Base-by-base conservation (phyloP, 2,888 invertebrate species). In the Rhagonycha fulva region DNA sequence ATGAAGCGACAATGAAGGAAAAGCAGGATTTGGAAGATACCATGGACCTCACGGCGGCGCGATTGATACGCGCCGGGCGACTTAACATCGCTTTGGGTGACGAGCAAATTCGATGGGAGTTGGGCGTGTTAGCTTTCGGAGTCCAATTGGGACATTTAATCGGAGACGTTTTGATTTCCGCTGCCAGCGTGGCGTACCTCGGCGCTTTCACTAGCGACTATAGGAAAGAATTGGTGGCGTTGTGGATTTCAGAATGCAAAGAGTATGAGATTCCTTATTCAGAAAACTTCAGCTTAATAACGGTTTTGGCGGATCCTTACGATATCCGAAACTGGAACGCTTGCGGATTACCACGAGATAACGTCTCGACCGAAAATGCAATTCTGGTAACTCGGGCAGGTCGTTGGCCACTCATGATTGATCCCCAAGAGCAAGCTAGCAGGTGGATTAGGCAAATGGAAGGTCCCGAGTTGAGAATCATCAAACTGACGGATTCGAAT, bases 361-460 rank as follows among this genome's bases (percentile, higher is more conserved):
- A 91, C 32, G 93, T 97, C 74, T 97, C 97, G 10, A 95, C 96
- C 3, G 97, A 98, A 87, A 98, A 98, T 87, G 98, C 96, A 9
- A 94, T 98, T 78, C 91, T 98, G 82, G 96, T 97, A 67, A 96
- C 94, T 14, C 92, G 91, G 83, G 95, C 93, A 3, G 92, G 94
- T 9, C 90, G 95, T 12, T 96, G 96, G 96, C 96, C 98, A 0
- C 90, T 98, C 14, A 96, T 97, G 92, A 96, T 98, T 77, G 98
- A 98, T 88, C 98, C 98, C 0, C 97, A 98, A 86, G 97, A 97
- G 85, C 97, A 98, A 92, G 97, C 97, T 0, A 97, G 96, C 88
- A 92, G 95, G 76, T 98, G 97, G 97, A 94, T 98, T 72, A 93
- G 94, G 76, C 95, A 95, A 85, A 94, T 96, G 94, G 97, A 98